Evolutionary conservation across 2,113 vertebrate species (phyloP), one percentile per base, ranked within the genome.

Genomic region (Pterocles burchelli): DNA sequence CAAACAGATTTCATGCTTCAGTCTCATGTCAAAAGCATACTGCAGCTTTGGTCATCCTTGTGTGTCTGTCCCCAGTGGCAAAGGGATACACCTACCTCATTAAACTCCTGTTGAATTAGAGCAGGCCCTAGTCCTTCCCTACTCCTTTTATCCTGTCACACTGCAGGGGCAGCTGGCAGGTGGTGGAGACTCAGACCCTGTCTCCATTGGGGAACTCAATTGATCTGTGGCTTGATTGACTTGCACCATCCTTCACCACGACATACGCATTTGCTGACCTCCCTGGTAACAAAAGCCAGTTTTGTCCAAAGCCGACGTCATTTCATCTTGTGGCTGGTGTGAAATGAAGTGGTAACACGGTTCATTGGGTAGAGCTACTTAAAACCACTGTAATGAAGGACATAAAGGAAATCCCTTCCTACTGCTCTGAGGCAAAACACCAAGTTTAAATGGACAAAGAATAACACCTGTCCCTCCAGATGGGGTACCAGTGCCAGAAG

Each of bases 401-500:
- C 62, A 61, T 20, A 33, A 75, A 22, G 29, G 34, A 92, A 92
- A 90, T 79, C 12, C 14, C 13, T 72, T 72, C n/a, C 29, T 51
- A 36, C 19, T 49, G 41, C n/a, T 79, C 63, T 18, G 33, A 72
- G 71, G 48, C 33, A 67, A 78, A 85, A 62, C 1, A 2, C 6
- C 12, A 38, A 10, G 67, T 66, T 78, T 71, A 19, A 73, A 75
- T 13, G 38, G 43, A 87, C n/a, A 89, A 52, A 79, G 55, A 84
- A 5, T 26, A 80, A 76, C 38, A 70, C n/a, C 41, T 31, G 21
- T 20, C 36, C 48, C 51, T 74, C 51, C 46, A 71, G 65, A 68
- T 20, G 45, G 54, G 33, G 10, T 34, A 51, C 33, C 0, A 0
- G 6, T 72, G 26, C 34, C 22, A 52, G 29, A 29, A 66, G 62